A percentile compares a stretch with the other conserved stretches of the same genome.
These are phyloP conservation scores for Pitangus sulphuratus DNA, from an alignment of 2,797 vertebrate genomes.

Conservation along the genomic window DNA sequence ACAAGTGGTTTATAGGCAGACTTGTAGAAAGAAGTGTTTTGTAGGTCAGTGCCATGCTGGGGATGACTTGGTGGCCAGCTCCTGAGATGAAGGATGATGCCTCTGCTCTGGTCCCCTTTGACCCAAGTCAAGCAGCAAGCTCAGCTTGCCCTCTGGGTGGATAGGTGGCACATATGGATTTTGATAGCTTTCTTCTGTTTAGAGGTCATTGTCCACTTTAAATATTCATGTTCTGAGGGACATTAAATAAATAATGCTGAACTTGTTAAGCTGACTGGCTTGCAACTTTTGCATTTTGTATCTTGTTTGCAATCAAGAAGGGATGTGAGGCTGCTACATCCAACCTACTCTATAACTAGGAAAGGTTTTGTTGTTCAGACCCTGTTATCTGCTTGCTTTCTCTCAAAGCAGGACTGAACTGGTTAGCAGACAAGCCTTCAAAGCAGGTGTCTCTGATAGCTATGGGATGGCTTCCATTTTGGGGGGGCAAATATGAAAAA, in stretches of 20 bases:
- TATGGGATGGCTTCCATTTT: background rate
- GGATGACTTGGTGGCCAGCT: background rate
- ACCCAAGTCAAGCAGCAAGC: background rate
- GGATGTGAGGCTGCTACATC: background rate
- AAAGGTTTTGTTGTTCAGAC: background rate
- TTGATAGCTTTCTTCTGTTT: slow-evolving; percentile 43
- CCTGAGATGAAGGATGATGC: background rate
- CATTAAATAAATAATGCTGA: slow-evolving; percentile 54
- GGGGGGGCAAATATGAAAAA: fast-evolving
- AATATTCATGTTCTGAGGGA: slow-evolving; percentile 54
- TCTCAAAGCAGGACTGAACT: background rate
- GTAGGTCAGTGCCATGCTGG: fast-evolving
- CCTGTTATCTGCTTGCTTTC: background rate
- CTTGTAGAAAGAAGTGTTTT: fast-evolving
- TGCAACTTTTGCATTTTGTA: slow-evolving; percentile 20
- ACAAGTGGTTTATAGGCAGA: fast-evolving
- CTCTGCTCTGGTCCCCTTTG: background rate
- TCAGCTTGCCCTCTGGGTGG: slow-evolving; percentile 14
- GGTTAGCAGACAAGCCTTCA: background rate
- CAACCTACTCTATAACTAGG: background rate
- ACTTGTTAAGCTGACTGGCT: background rate
- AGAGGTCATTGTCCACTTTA: slow-evolving; percentile 36
- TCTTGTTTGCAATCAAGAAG: background rate
- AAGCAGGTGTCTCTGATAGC: background rate
- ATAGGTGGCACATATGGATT: slow-evolving; percentile 43